Evolutionary conservation across 2,888 invertebrate genomes (phyloP).

Genomic region (Lutraria lutraria): DNA sequence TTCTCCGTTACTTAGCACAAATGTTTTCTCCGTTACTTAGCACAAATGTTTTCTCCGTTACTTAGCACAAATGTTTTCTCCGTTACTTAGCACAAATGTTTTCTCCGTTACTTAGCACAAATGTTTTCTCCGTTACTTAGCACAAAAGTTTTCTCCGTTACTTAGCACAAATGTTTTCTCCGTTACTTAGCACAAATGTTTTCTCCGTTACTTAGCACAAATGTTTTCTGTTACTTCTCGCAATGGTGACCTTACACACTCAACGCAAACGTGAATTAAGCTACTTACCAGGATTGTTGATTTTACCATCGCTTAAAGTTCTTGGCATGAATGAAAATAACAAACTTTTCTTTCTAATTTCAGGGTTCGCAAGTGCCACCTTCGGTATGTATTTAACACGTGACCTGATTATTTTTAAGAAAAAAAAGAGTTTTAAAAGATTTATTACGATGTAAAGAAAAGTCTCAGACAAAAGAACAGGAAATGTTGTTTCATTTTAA

Average conservation of each 20-base stretch:
- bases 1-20: no score
- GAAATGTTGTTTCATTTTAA: no score
- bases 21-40: no score
- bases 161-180: no score
- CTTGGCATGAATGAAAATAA: background rate
- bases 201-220: no score
- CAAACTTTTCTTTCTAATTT: slow-evolving; percentile 16
- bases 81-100: no score
- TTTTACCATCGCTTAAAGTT: background rate
- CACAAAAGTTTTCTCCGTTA: no score
- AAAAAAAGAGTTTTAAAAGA: background rate
- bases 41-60: no score
- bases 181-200: no score
- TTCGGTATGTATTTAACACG: slow-evolving; percentile 22
- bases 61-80: no score
- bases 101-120: no score
- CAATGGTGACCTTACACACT: background rate
- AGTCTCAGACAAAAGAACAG: background rate
- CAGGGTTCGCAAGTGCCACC: slow-evolving; percentile 24
- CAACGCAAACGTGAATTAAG: background rate
- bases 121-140: no score
- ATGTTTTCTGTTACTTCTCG: background rate
- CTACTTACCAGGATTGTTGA: background rate
- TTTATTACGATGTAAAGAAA: background rate
- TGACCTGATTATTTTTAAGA: background rate